These are phyloP conservation scores for Himantopus leucocephalus DNA, from an alignment of 2,113 vertebrate genomes.

Conservation along the genomic window DNA sequence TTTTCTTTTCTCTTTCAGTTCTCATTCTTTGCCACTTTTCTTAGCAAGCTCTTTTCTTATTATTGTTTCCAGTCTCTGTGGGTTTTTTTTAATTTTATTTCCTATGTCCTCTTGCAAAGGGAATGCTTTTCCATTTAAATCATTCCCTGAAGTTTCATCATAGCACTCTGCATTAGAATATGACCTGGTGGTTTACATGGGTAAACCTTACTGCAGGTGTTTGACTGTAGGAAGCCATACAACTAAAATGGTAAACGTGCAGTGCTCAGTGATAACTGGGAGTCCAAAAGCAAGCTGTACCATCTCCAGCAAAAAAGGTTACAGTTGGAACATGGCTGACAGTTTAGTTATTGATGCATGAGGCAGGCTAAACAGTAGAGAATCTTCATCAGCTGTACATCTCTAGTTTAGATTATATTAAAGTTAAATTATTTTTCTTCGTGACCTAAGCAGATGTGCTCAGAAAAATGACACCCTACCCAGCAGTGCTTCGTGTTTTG, in stretches of 20 bases:
- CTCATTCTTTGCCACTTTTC: neutral
- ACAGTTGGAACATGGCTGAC: neutral
- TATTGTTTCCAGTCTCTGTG: neutral
- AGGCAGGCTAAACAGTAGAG: neutral
- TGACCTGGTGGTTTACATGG: neutral
- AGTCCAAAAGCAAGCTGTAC: neutral
- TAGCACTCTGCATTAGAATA: neutral
- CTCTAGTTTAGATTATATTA: neutral
- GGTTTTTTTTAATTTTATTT: neutral
- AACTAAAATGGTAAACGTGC: neutral
- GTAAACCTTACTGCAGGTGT: neutral
- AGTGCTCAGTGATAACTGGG: neutral
- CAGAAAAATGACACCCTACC: neutral
- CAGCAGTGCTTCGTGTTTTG: neutral
- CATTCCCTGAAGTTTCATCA: neutral
- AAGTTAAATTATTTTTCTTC: neutral
- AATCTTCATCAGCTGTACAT: neutral
- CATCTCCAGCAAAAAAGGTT: neutral
- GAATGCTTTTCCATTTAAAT: neutral
- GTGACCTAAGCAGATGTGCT: neutral
- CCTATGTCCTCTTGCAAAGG: neutral
- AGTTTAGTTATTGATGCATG: neutral
- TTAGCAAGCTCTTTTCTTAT: neutral
- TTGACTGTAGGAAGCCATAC: neutral
- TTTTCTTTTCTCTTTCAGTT: neutral